Evolutionary conservation across 2,888 invertebrate genomes (phyloP), one percentile per base, ranked within the genome.

Genomic region (Blera fallax): DNA sequence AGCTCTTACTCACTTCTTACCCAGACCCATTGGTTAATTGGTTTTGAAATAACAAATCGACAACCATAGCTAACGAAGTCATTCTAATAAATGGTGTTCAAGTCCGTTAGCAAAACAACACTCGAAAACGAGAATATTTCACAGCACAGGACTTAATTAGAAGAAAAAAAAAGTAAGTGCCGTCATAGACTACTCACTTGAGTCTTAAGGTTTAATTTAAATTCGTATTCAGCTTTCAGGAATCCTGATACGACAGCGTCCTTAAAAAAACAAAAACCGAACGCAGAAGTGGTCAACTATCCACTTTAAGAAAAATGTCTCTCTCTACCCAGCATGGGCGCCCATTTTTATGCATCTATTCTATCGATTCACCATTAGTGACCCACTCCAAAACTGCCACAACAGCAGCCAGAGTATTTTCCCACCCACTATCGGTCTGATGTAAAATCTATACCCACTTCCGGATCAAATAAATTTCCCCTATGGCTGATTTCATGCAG

Each of bases 381-480:
- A 65, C 70, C 78, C 62, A 70, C 64, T 82, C 65, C 8, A 65
- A 77, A 78, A 72, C 58, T 67, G 56, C 70, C 72, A 60, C 60
- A 60, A 37, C 72, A 78, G 52, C 58, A 58, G 10, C 32, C 18
- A 37, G 10, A 58, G 16, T 11, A 18, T 45, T 37, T 18, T 10
- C 18, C 70, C 64, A 18, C 56, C 62, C 16, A 29, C 40, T 8
- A 29, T 5, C 8, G 7, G 24, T 37, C 54, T 16, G 14, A 29
- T 69, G 40, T 52, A 54, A 54, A 64, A 64, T 32, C 34, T 16
- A 40, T 43, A 27, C 6, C 43, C 14, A 73, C 60, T 62, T 73
- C 60, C 60, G 48, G 48, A 24, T 50, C 18, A 73, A 34, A 60
- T 73, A 50, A 18, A 27, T 52, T 52, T 50, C 29, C 29, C 43